Base-by-base conservation (phyloP, 1,140 invertebrate genomes). In the Zaprionus camerounensis region DNA sequence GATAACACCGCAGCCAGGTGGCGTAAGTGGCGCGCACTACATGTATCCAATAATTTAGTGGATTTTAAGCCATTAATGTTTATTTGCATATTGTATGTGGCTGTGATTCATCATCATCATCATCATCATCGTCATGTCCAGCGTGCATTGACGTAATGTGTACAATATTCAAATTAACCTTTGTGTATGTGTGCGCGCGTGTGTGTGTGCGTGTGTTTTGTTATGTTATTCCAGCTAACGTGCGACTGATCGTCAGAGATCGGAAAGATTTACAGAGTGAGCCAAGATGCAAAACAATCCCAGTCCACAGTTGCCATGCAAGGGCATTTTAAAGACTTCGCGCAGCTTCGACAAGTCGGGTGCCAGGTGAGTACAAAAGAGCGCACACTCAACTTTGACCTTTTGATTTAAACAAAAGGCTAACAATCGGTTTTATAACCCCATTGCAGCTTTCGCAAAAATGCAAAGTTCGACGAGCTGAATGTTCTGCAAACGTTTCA, bases 401-500 rank as follows among this genome's bases (percentile, higher is more conserved):
- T 77, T 80, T 74, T 2, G 11, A 49, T 46, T 36, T 36, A 67
- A 67, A n/a, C n/a, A 56, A 57, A 53, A 11, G 59, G 28, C 59
- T 93, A 53, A 46, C 91, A 24, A 92, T 92, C 9, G 34, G 11
- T 53, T 20, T 49, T 2, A 5, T 15, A n/a, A 1, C 1, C 0
- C 22, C 9, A 38, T 28, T 58, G 92, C 92, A 88, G 96, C 95
- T 93, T 95, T 95, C 87, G 94, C 93, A 72, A 97, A 96, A 94
- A 96, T 96, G 93, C 98, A 97, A 93, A 98, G 94, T 99, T 98
- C 95, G 99, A 99, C 94, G 99, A 99, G 94, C 98, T 99, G 96
- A 99, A 99, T 94, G 99, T 99, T 75, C 95, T 99, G 82, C 98
- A 98, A 68, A 99, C 99, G 5, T 95, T 98, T 88, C 99, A 99